phyloP scores from a whole-genome alignment of 2,888 invertebrate species.

The Thera britannica region DNA sequence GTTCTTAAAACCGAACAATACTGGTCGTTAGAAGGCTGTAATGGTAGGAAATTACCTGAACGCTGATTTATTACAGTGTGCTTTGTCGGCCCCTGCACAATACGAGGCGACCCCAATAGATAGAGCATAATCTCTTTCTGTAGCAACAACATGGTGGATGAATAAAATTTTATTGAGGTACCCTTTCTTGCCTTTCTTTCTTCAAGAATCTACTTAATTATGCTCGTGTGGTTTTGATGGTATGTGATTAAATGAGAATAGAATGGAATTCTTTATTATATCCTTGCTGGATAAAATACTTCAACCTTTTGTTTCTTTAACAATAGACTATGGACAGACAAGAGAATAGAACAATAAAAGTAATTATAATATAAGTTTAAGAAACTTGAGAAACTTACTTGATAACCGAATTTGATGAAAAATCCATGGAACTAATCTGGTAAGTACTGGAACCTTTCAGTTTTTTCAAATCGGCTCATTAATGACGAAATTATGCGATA shows the following conservation, averaged over 20 bases:
- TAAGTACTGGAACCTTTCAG: too few species aligned
- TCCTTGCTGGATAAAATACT: too few species aligned
- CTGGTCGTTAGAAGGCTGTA: slow-evolving; percentile 67
- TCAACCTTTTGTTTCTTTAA: too few species aligned
- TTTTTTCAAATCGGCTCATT: too few species aligned
- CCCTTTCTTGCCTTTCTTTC: not conserved
- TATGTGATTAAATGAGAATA: not conserved
- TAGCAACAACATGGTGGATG: slow-evolving; percentile 29
- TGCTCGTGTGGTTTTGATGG: not conserved
- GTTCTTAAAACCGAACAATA: slow-evolving; percentile 60
- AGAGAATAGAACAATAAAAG: too few species aligned
- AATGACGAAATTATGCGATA: too few species aligned
- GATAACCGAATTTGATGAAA: too few species aligned
- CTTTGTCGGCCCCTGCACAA: slow-evolving; percentile 56
- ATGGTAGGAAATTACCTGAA: slow-evolving; percentile 76
- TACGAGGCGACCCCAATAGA: slow-evolving; percentile 69
- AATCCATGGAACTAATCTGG: too few species aligned
- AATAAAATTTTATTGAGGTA: slow-evolving; percentile 7
- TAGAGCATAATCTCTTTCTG: slow-evolving; percentile 63
- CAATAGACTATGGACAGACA: too few species aligned
- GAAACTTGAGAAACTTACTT: too few species aligned
- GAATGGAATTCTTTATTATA: too few species aligned
- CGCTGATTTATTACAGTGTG: slow-evolving; percentile 70
- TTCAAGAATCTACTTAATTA: not conserved
- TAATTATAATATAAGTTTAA: too few species aligned